These are phyloP conservation scores for Antedon mediterranea DNA, from an alignment of 53 echinoderm and acorn worm species.

Conservation along the genomic window DNA sequence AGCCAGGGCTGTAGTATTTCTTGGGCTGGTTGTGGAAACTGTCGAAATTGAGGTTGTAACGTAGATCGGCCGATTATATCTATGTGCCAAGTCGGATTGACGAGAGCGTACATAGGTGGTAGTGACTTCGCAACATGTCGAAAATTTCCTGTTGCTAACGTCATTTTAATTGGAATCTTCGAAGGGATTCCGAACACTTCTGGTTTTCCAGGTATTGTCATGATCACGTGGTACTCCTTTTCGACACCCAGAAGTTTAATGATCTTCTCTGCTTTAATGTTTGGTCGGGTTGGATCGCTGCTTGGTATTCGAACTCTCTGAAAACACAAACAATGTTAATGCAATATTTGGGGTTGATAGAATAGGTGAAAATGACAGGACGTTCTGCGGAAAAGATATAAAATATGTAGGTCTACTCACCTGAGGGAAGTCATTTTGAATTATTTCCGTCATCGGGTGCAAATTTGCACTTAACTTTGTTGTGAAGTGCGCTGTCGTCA, in stretches of 20 bases:
- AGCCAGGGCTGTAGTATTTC: conserved; percentile 45
- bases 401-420: conserved; percentile 10
- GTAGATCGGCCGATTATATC: conserved; percentile 29
- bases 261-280: conserved; percentile 19
- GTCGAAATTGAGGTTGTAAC: conserved; percentile 14
- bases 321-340: too few species aligned
- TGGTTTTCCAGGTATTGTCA: neutral
- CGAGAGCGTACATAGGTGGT: conserved; percentile 38
- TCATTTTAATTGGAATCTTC: conserved; percentile 2
- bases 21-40: conserved; percentile 40
- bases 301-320: conserved; percentile 32
- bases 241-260: conserved; percentile 21
- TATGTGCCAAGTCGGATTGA: conserved; percentile 56
- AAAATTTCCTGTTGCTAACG: conserved; percentile 1
- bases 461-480: conserved; percentile 61
- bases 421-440: conserved; percentile 38
- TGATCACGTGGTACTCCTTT: conserved; percentile 24
- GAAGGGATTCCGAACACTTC: conserved; percentile 6
- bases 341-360: too few species aligned
- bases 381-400: too few species aligned
- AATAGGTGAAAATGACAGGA: too few species aligned
- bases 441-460: conserved; percentile 48
- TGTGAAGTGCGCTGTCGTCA: conserved; percentile 26
- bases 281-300: conserved; percentile 2
- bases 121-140: conserved; percentile 2